phyloP scores from a whole-genome alignment of 2,797 vertebrate species.

The Smutsia gigantea region DNA sequence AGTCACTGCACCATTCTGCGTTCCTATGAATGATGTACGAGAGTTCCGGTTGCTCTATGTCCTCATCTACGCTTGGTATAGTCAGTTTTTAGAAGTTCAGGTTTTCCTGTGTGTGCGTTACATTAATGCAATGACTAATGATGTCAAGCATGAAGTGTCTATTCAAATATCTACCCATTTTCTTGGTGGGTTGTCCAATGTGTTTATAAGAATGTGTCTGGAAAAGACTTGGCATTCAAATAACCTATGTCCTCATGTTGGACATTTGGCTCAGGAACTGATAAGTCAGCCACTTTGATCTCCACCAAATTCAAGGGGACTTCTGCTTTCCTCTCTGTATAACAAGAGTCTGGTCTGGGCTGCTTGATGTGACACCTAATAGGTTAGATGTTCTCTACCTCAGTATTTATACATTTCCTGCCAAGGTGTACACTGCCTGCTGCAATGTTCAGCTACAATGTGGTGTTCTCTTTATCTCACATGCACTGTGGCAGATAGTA shows the following conservation, averaged over 20 bases:
- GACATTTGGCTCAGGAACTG: not conserved
- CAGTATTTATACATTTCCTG: not conserved
- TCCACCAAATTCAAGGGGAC: not conserved
- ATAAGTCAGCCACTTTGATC: not conserved
- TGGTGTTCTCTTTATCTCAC: not conserved
- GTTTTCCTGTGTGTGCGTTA: not conserved
- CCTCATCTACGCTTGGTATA: not conserved
- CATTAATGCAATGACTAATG: not conserved
- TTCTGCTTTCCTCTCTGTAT: not conserved
- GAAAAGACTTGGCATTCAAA: not conserved
- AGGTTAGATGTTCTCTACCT: not conserved
- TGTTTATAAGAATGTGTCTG: conserved; percentile 5
- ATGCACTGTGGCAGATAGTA: not conserved
- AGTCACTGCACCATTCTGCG: not conserved
- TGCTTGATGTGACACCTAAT: not conserved
- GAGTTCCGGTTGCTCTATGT: not conserved
- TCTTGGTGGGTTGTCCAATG: not conserved
- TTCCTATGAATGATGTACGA: not conserved
- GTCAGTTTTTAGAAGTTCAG: not conserved
- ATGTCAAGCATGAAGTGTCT: not conserved
- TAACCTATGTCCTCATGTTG: not conserved
- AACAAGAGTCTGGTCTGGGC: not conserved
- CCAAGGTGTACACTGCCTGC: not conserved
- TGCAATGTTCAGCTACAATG: not conserved
- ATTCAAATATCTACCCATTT: not conserved